A percentile compares a stretch with the other conserved stretches of the same genome.
phyloP scores from a whole-genome alignment of 2,888 invertebrate species.

The Temnothorax unifasciatus region DNA sequence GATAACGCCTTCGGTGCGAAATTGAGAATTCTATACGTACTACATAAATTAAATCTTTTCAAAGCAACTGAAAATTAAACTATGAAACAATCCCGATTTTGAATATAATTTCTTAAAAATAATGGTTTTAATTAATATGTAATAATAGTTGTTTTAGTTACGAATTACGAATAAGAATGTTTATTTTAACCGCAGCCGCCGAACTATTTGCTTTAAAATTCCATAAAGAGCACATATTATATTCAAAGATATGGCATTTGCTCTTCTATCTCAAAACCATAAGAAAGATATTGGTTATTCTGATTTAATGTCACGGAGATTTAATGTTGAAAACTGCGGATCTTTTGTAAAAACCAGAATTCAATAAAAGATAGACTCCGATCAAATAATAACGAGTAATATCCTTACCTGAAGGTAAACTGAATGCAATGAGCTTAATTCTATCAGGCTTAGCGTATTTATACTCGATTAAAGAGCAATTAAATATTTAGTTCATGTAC shows the following conservation, averaged over 20 bases:
- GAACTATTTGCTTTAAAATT: conserved; percentile 12
- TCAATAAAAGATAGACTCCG: neutral
- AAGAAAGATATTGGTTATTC: conserved; percentile 37
- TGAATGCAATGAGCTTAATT: conserved; percentile 55
- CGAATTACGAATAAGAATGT: conserved; percentile 12
- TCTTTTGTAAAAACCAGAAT: neutral
- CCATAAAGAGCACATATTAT: neutral
- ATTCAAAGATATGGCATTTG: conserved; percentile 38
- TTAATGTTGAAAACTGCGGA: neutral
- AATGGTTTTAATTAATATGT: neutral
- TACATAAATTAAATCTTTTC: neutral
- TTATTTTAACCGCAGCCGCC: neutral
- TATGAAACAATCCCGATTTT: neutral
- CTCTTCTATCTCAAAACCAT: conserved; percentile 24
- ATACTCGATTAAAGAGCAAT: conserved; percentile 75
- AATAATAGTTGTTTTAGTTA: neutral
- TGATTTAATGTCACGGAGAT: conserved; percentile 5
- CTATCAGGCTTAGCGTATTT: conserved; percentile 67
- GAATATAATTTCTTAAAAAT: neutral
- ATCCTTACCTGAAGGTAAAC: conserved; percentile 60
- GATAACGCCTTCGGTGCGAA: neutral
- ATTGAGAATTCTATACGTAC: neutral
- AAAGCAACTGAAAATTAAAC: neutral
- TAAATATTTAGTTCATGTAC: conserved; percentile 79
- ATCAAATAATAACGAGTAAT: neutral